These are phyloP conservation scores for Bungarus multicinctus DNA, from an alignment of 2,113 vertebrate genomes.

Conservation along the genomic window DNA sequence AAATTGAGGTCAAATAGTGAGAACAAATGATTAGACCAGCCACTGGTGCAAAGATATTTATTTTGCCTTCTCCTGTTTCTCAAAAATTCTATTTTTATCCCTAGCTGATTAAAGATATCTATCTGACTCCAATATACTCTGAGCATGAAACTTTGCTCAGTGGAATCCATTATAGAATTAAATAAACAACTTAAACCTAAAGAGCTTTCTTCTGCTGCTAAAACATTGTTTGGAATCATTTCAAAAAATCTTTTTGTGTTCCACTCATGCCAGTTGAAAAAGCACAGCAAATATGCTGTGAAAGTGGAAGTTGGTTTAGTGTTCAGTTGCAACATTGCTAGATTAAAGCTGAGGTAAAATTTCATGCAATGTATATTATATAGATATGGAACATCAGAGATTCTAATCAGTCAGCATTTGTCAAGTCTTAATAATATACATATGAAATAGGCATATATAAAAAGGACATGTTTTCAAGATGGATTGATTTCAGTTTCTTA, in stretches of 20 bases:
- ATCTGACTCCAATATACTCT: not conserved
- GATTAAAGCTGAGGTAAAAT: not conserved
- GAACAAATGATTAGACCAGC: not conserved
- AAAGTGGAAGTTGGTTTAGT: not conserved
- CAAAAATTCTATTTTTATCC: constrained; percentile 9
- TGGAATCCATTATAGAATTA: not conserved
- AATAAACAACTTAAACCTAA: constrained; percentile 31
- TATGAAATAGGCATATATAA: not conserved
- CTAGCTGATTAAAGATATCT: constrained; percentile 9
- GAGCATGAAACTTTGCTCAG: constrained; percentile 9
- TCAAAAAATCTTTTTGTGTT: constrained; percentile 7
- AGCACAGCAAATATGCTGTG: not conserved
- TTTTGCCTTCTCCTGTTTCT: not conserved
- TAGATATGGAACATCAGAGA: not conserved
- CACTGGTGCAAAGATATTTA: not conserved
- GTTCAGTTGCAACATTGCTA: not conserved
- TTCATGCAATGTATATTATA: not conserved
- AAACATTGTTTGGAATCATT: constrained; percentile 24
- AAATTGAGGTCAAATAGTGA: not conserved
- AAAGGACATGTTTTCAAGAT: not conserved
- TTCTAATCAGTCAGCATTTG: not conserved
- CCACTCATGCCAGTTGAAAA: not conserved
- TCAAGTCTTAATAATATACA: not conserved
- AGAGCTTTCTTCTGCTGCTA: constrained; percentile 2
- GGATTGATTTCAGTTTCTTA: not conserved